These are phyloP conservation scores for Scaptomyza cyrtandrae DNA, from an alignment of 2,888 invertebrate species.

Conservation along the genomic window DNA sequence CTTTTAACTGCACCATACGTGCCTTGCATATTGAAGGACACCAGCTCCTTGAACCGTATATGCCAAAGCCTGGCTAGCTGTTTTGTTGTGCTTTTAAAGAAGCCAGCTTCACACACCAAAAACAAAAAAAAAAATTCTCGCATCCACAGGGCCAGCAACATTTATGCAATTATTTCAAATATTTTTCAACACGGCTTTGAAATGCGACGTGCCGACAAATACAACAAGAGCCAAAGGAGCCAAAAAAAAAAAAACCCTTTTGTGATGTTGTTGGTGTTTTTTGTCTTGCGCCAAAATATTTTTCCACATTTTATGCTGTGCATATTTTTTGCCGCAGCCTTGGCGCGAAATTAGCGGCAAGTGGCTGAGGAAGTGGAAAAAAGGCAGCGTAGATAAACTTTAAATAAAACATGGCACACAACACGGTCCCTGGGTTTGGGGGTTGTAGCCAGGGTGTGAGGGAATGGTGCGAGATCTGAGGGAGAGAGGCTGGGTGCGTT, in stretches of 20 bases:
- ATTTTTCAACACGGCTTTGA: constrained; percentile 78
- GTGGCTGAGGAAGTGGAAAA: constrained; percentile 51
- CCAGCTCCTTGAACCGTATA: neutral
- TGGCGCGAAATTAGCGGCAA: constrained; percentile 77
- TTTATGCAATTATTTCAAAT: constrained; percentile 79
- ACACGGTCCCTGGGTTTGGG: constrained; percentile 23
- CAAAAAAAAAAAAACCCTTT: constrained; percentile 49
- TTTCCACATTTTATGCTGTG: constrained; percentile 78
- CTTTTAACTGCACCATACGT: constrained; percentile 47
- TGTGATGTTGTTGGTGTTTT: constrained; percentile 20
- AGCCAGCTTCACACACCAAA: constrained; percentile 17
- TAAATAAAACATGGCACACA: constrained; percentile 74
- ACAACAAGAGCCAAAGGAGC: constrained; percentile 5
- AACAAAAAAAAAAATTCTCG: constrained; percentile 8
- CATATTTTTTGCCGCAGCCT: constrained; percentile 66
- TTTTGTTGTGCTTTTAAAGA: constrained; percentile 36
- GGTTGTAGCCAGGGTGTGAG: neutral
- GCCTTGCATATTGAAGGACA: constrained; percentile 50
- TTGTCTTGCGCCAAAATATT: constrained; percentile 72
- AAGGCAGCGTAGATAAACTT: constrained; percentile 70
- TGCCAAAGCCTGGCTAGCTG: neutral
- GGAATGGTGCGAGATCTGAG: neutral
- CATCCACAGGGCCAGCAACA: constrained; percentile 44
- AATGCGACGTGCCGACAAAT: constrained; percentile 70
- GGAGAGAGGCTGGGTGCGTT: neutral